Percentiles rank a stretch among this genome's conserved stretches.
phyloP scores from a whole-genome alignment of 2,888 invertebrate species.

The Tachina grossa region DNA sequence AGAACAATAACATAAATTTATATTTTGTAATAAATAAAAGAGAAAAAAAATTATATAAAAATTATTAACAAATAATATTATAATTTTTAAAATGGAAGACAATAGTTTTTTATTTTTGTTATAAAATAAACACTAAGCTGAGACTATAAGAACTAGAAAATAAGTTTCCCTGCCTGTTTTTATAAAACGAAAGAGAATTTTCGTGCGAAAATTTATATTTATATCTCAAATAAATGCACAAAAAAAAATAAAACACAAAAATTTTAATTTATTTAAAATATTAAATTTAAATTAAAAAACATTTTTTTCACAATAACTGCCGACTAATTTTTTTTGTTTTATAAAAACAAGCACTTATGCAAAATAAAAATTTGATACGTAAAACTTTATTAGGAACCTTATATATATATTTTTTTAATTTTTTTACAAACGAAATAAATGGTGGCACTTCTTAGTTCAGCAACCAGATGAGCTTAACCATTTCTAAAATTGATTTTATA shows the following conservation, averaged over 20 bases:
- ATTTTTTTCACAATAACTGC: too few relatives aligned
- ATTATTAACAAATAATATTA: conserved; percentile 34
- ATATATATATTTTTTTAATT: conserved; percentile 37
- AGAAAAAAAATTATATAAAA: conserved; percentile 29
- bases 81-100: conserved; percentile 69
- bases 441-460: not conserved
- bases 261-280: too few relatives aligned
- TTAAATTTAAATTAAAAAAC: too few relatives aligned
- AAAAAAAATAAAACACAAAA: too few relatives aligned
- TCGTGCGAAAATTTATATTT: too few relatives aligned
- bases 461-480: too few relatives aligned
- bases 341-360: not conserved
- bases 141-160: conserved; percentile 17
- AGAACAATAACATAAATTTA: conserved; percentile 11
- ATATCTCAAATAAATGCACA: too few relatives aligned
- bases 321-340: too few relatives aligned
- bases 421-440: not conserved
- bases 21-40: conserved; percentile 39
- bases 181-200: too few relatives aligned
- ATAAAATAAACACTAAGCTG: conserved; percentile 37
- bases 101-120: conserved; percentile 64
- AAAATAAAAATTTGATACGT: conserved; percentile 37
- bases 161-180: not conserved
- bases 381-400: conserved; percentile 70
- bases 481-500: too few relatives aligned